Base-by-base conservation (phyloP, 1,140 invertebrate genomes). In the Magallana angulata region DNA sequence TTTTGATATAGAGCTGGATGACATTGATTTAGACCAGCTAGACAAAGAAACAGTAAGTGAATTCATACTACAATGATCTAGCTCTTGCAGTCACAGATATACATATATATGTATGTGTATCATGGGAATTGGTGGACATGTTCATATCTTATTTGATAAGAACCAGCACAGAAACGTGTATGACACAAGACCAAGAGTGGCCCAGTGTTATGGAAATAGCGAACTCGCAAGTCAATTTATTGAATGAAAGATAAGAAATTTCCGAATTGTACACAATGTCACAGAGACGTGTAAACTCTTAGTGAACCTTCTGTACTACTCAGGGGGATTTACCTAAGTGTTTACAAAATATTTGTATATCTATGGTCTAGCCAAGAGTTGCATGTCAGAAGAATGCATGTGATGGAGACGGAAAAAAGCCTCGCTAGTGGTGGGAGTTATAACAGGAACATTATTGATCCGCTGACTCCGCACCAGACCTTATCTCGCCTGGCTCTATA, bases 1-100 rank as follows among this genome's bases (percentile, higher is more conserved):
- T 82, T 90, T 89, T 90, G 90, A 90, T 80, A 90, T 90, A 76
- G 90, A 90, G 71, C 57, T 90, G 58, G 88, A 90, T 87, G 90
- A 90, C 80, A 87, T 90, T 59, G 90, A 90, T 59, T 62, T 90
- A 24, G 90, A 90, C 58, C 86, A 89, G 16, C 36, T 90, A 36
- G 90, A 89, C 48, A 82, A 88, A 60, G 85, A 89, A 87, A 81
- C 86, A 82, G 90, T 90, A 87, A 68, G 83, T 30, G 62, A 5
- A 2, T 57, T 64, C 18, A 16, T 14, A 16, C 1, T 64, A 64
- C 60, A 64, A 2, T 64, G 12, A 64, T 6, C 60, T 64, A 16
- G 18, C 12, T 64, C 18, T 64, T 16, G 12, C 60, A 64, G 60
- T 64, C 18, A 64, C 18, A 18, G 1, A 36, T 36, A 36, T 36